Base-by-base conservation (phyloP, 2,113 vertebrate species). In the Gambusia holbrooki region DNA sequence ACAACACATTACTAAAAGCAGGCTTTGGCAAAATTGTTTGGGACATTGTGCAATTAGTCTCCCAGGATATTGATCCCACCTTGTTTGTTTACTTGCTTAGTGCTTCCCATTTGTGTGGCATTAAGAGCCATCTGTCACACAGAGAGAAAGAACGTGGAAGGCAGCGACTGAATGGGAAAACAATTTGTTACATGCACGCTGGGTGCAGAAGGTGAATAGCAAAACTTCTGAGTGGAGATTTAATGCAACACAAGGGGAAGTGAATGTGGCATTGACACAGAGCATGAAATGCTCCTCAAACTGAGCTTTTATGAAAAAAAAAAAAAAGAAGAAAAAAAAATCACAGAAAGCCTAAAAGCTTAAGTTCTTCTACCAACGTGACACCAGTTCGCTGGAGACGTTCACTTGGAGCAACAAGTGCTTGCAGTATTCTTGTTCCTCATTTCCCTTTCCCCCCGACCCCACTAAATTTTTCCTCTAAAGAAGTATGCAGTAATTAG, bases 401-500 rank as follows among this genome's bases (percentile, higher is more conserved):
- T 77, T 79, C 73, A 65, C 76, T 91, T 81, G 78, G 79, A 81
- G 87, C 90, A 93, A 93, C 92, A 94, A 93, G 91, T 92, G 89
- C 88, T 81, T 80, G 73, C 70, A 77, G 79, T 85, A 74, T 80
- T 73, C 81, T 83, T 84, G 71, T 77, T 85, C 80, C 62, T 87
- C 87, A 81, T 87, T 84, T 81, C 66, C 79, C 69, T 80, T 58
- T 76, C 83, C 82, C 82, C 71, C 30, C 84, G 80, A 82, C 71
- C 25, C 30, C 0, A 58, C 30, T 72, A 71, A 75, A 72, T 86
- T 71, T 67, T 62, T 42, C 28, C 62, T 27, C 68, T 80, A 84
- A 87, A 84, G 79, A 88, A 93, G 87, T 87, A 90, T 90, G 79
- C 82, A 84, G 87, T 92, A 93, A 94, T 94, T 92, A 92, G 92